Conservation (phyloP, 2,797 vertebrate species). For the Xenentodon cancila region DNA sequence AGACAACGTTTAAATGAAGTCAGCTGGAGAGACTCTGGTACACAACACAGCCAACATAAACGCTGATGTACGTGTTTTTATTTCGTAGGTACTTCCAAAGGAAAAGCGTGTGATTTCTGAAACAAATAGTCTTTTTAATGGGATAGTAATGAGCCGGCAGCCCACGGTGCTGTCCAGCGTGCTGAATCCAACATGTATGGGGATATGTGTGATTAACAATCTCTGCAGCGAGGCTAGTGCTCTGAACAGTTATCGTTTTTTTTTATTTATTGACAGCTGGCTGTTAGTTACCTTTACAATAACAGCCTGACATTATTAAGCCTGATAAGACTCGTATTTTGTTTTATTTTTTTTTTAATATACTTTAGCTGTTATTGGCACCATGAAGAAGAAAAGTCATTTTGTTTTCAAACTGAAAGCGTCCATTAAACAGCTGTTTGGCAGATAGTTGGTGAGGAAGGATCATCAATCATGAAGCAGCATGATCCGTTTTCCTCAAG, state of each 20-base stretch:
- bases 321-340: conserved; percentile 11
- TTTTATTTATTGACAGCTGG: conserved; percentile 23
- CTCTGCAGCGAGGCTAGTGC: conserved; percentile 1
- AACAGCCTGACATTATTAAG: conserved; percentile 30
- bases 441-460: conserved; percentile 9
- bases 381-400: background rate
- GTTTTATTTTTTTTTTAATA: background rate
- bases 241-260: background rate
- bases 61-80: conserved; percentile 5
- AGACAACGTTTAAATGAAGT: too few relatives aligned
- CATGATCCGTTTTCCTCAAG: conserved; percentile 31
- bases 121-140: conserved; percentile 8
- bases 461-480: conserved; percentile 57
- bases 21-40: too few relatives aligned
- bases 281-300: conserved; percentile 26
- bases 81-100: conserved; percentile 1
- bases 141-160: conserved; percentile 7
- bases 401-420: conserved; percentile 11
- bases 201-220: conserved; percentile 18
- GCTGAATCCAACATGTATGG: conserved; percentile 29
- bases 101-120: conserved; percentile 6
- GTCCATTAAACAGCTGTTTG: background rate
- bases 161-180: conserved; percentile 27
- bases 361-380: background rate
- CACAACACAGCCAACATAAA: background rate